A percentile compares a stretch with the other conserved stretches of the same genome.
Evolutionary conservation across 2,797 vertebrate species (phyloP).

Genomic region (Coregonus ussuriensis): DNA sequence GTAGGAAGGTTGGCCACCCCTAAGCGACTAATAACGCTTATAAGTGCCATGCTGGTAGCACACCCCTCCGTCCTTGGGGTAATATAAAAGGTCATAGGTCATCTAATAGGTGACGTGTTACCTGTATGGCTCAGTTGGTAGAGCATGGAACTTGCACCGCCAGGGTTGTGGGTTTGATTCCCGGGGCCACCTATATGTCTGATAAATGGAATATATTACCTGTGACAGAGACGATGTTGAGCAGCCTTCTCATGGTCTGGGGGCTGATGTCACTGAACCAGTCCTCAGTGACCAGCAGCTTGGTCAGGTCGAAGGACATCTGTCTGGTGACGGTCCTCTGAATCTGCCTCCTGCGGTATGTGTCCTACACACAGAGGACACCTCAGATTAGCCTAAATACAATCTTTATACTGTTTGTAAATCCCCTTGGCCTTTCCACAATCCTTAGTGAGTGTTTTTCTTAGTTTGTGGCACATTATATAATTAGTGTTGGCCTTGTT

Average conservation of each 20-base stretch:
- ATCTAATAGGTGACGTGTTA: too few relatives aligned
- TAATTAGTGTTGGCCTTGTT: not conserved
- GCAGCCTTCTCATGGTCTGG: conserved; percentile 95
- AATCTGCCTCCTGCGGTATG: conserved; percentile 93
- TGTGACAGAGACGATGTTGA: conserved; percentile 98
- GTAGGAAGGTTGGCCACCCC: too few relatives aligned
- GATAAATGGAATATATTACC: conserved; percentile 87
- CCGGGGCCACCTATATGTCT: too few relatives aligned
- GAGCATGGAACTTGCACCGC: not conserved
- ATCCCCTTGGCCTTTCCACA: too few relatives aligned
- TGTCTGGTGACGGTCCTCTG: conserved; percentile 93
- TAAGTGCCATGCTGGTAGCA: not conserved
- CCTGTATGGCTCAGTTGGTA: too few relatives aligned
- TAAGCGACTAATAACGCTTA: too few relatives aligned
- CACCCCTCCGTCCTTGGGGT: not conserved
- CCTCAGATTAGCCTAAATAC: not conserved
- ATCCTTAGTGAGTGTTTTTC: too few relatives aligned
- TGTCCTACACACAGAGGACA: conserved; percentile 78
- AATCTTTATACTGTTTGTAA: too few relatives aligned
- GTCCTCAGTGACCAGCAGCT: conserved; percentile 95
- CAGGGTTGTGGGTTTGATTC: not conserved
- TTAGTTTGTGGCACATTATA: too few relatives aligned
- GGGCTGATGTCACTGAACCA: conserved; percentile 99
- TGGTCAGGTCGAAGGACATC: conserved; percentile 98
- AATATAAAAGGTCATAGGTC: too few relatives aligned